Base-by-base conservation (phyloP, 2,888 invertebrate genomes). In the Alcis repandata region DNA sequence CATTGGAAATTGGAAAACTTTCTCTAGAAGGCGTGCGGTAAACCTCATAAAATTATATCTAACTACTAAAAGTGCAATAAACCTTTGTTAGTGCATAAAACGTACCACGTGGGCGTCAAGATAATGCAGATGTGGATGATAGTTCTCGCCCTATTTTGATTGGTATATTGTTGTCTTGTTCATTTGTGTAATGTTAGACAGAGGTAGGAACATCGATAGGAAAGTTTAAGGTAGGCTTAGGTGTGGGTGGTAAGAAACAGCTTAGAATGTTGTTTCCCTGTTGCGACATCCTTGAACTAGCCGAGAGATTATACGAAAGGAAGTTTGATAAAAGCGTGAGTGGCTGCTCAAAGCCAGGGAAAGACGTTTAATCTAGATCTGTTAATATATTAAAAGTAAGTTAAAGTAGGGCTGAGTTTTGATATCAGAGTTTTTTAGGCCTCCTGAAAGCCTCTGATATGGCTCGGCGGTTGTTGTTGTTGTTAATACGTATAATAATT, bases 181-280 rank as follows among this genome's bases (percentile, higher is more conserved):
- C 54, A 22, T 63, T 60, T 60, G 59, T 60, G 20, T 46, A 59
- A 32, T 19, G 51, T 57, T 46, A 59, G 69, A 67, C 59, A 71
- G 70, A 71, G 73, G 66, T 68, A 72, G 67, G 17, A 32, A 52
- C 63, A 64, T 68, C 69, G 68, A 68, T 71, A 67, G 59, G 72
- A 59, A 77, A 79, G 73, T 73, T 75, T 73, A 77, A 80, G 81
- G 73, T 77, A 63, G 73, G 67, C 67, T 71, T 54, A 66, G 59
- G 83, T 77, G 91, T 90, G 86, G 90, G 90, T 80, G 89, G 84
- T 71, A 76, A 78, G 78, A 79, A 78, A 78, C 81, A 80, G 76
- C 79, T 75, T 79, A 80, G 80, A 82, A 75, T 79, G 83, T 84
- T 73, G 79, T 82, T 82, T 83, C 82, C 86, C 82, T 77, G 81